Conservation (phyloP, 2,888 invertebrate genomes). For the Platypus cylindrus region DNA sequence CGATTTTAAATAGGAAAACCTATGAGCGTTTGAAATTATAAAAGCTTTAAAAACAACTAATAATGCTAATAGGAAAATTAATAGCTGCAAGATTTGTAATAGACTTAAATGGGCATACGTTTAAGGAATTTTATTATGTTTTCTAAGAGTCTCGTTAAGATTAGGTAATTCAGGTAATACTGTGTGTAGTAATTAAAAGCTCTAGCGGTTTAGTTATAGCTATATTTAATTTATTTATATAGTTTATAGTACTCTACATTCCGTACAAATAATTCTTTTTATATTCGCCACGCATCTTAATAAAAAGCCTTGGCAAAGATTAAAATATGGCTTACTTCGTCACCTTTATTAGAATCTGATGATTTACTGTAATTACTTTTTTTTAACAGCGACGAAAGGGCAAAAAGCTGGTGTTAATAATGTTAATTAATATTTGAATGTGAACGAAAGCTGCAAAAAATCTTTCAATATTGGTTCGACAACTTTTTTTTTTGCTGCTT, state of each 20-base stretch:
- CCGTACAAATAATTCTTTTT: too few species aligned
- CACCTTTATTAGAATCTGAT: constrained; percentile 44
- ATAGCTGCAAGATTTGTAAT: constrained; percentile 3
- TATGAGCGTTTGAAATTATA: constrained; percentile 12
- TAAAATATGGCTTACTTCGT: constrained; percentile 6
- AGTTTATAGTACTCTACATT: too few species aligned
- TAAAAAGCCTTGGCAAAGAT: neutral
- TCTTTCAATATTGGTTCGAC: constrained; percentile 28
- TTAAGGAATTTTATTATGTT: too few species aligned
- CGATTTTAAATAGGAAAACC: constrained; percentile 17
- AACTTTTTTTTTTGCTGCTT: constrained; percentile 17
- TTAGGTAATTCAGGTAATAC: too few species aligned
- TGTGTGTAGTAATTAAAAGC: neutral
- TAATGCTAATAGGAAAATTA: constrained; percentile 1
- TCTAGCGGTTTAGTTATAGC: too few species aligned
- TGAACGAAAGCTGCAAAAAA: constrained; percentile 33
- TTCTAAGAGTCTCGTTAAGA: too few species aligned
- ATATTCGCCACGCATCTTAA: too few species aligned
- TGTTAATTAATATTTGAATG: constrained; percentile 49
- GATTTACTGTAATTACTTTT: constrained; percentile 48
- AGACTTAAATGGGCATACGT: too few species aligned
- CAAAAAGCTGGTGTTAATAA: constrained; percentile 44
- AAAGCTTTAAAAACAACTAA: constrained; percentile 3
- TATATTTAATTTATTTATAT: too few species aligned
- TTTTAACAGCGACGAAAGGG: constrained; percentile 35